Evolutionary conservation across 2,888 invertebrate genomes (phyloP), one percentile per base, ranked within the genome.

Genomic region (Coenonympha glycerion): DNA sequence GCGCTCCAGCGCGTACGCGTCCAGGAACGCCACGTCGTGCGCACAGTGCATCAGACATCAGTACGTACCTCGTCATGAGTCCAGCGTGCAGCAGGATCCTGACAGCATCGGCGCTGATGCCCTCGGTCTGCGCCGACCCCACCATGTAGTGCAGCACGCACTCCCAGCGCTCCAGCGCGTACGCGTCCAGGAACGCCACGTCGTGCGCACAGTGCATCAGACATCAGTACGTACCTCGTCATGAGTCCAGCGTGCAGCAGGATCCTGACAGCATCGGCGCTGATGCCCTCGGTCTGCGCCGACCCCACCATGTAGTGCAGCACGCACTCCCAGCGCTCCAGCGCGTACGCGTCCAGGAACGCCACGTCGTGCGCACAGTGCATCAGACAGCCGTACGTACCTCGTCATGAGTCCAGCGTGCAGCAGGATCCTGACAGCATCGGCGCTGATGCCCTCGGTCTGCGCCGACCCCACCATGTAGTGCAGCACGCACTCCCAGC

Each of bases 131-230:
- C 49, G 93, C 92, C 22, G 94, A 94, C 37, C 97, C 97, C 68
- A 96, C 95, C 95, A 98, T 96, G 74, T 96, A 98, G 80, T 98
- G 97, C 15, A 98, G 88, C 11, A 98, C 96, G 73, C 97, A 97
- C 80, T 98, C 96, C 98, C 98, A 98, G 49, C 98, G 88, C 71
- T 97, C 96, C 71, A 94, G 87, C 0, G 98, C 96, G 74, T 98
- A 98, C 4, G 92, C 90, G 76, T 98, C 97, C 15, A 98, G 86
- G 80, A 96, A 97, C 0, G 92, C 89, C n/a, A n/a, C n/a, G n/a
- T n/a, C n/a, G n/a, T n/a, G n/a, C n/a, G n/a, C n/a, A n/a, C n/a
- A n/a, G n/a, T n/a, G n/a, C n/a, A n/a, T n/a, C n/a, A n/a, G n/a
- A n/a, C n/a, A n/a, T n/a, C n/a, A n/a, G n/a, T n/a, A n/a, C n/a